Percentiles rank a stretch among this genome's conserved stretches.
phyloP scores from a whole-genome alignment of 2,113 vertebrate species.

The Polyodon spathula region DNA sequence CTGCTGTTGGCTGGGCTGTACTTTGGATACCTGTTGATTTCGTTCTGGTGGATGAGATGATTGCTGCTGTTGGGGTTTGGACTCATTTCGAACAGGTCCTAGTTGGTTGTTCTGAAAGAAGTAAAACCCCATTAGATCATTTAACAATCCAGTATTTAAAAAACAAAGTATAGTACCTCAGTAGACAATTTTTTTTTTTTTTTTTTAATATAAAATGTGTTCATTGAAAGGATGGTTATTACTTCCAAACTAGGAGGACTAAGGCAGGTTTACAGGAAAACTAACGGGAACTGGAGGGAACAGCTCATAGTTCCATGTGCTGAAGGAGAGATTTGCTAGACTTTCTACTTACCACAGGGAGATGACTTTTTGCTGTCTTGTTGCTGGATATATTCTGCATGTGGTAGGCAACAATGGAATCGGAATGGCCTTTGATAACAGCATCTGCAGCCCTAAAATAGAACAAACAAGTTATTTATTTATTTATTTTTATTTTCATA shows the following conservation, averaged over 20 bases:
- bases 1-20: slow-evolving; percentile 56
- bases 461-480: slow-evolving; percentile 25
- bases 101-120: slow-evolving; percentile 74
- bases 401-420: slow-evolving; percentile 94
- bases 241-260: no score
- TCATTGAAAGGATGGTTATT: no score
- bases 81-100: slow-evolving; percentile 71
- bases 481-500: no score
- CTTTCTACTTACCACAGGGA: slow-evolving; percentile 68
- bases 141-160: no score
- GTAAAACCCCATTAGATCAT: no score
- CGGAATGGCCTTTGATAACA: slow-evolving; percentile 88
- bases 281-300: no score
- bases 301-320: no score
- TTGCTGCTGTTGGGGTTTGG: slow-evolving; percentile 59
- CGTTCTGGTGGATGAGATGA: slow-evolving; percentile 70
- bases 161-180: no score
- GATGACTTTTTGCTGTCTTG: slow-evolving; percentile 83
- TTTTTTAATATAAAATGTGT: no score
- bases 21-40: slow-evolving; percentile 79
- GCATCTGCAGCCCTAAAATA: slow-evolving; percentile 90
- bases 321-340: background rate
- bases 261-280: no score
- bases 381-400: slow-evolving; percentile 95
- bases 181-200: no score